Conservation (phyloP, 1,140 invertebrate genomes). For the Diorhabda sublineata region DNA sequence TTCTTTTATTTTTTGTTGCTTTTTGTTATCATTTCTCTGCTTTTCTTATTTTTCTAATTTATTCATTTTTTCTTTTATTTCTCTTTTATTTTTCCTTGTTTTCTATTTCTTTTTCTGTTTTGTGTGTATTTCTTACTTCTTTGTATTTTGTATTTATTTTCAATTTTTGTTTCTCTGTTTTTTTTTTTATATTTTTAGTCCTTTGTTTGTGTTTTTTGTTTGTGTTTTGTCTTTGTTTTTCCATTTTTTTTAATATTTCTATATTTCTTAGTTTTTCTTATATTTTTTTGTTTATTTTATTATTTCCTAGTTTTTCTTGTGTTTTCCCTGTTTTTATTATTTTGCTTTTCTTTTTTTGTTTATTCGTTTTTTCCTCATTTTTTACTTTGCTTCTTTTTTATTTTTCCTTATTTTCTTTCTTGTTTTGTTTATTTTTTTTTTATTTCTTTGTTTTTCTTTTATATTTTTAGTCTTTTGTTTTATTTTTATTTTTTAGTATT, state of each 20-base stretch:
- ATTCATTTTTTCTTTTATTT: background rate
- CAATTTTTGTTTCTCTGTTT: background rate
- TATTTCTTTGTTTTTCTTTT: constrained; percentile 14
- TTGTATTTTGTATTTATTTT: background rate
- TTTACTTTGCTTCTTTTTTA: too few relatives aligned
- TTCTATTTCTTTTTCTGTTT: background rate
- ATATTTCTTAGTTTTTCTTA: background rate
- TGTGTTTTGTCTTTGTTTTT: too few relatives aligned
- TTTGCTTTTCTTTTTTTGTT: background rate
- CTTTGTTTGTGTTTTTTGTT: too few relatives aligned
- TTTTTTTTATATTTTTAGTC: background rate
- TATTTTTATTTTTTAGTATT: too few relatives aligned
- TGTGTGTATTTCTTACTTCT: background rate
- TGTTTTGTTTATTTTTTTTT: too few relatives aligned
- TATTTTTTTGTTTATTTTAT: background rate
- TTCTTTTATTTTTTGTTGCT: background rate
- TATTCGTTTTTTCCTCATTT: background rate
- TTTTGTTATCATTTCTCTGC: background rate
- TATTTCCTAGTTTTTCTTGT: background rate
- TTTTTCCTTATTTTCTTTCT: too few relatives aligned
- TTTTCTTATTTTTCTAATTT: background rate
- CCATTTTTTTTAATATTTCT: background rate
- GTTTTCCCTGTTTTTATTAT: too few relatives aligned
- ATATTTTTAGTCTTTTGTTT: background rate
- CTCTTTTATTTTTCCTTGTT: background rate